Evolutionary conservation across 2,797 vertebrate species (phyloP), one percentile per base, ranked within the genome.

Genomic region (Onychomys arenicola): DNA sequence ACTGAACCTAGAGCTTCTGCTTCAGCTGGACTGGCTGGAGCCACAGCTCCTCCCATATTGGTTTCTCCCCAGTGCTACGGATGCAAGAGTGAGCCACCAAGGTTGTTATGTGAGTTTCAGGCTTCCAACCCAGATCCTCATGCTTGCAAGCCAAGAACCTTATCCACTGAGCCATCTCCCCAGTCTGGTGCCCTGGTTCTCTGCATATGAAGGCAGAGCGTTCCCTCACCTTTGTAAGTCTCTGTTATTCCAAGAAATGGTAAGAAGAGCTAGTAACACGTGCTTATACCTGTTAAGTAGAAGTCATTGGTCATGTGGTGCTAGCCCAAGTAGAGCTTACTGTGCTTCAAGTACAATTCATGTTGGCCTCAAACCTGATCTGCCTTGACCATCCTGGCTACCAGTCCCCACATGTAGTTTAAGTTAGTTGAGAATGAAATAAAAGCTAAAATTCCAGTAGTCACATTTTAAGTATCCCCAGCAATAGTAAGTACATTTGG

Each of bases 241-340:
- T 90, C 5, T 29, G 32, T 49, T 93, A 84, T 71, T 21, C 78
- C 27, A 34, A 43, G 40, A 16, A 25, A 6, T 10, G 2, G 4
- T 27, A 69, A n/a, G 1, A 10, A 9, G 29, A 27, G 19, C 34
- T 12, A 27, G 71, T 43, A 55, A 55, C 0, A 3, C 19, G 12
- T 6, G 16, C 11, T 80, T 67, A 57, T 32, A 9, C 7, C 34
- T 34, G 37, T 27, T 55, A 29, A 63, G 61, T 29, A 59, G 71
- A 59, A 61, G 27, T 16, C 8, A 7, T 0, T 12, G 19, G 27
- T 71, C 55, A 19, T 23, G 17, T 29, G 34, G 17, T 4, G 27
- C 37, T 29, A 52, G 76, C 12, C 29, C 52, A 3, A 11, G 43
- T 1, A 34, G 32, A 40, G 19, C n/a, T 71, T 1, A 25, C 5